Percentiles rank a stretch among this genome's conserved stretches.
phyloP scores from a whole-genome alignment of 2,113 vertebrate species.

The Caranx ignobilis region DNA sequence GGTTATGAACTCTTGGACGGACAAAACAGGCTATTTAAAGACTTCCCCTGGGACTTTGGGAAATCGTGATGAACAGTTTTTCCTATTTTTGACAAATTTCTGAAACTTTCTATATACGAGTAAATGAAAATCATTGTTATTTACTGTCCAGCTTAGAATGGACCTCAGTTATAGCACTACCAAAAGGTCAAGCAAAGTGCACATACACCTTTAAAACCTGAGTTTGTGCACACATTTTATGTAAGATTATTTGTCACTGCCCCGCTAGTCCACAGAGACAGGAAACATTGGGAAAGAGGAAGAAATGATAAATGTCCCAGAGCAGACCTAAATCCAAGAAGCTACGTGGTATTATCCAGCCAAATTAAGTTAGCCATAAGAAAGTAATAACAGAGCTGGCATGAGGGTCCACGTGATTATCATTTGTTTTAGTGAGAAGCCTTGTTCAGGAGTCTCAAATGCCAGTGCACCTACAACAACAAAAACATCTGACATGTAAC shows the following conservation, averaged over 20 bases:
- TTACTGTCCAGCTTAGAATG: neutral
- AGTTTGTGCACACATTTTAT: neutral
- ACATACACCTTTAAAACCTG: neutral
- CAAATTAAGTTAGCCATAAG: neutral
- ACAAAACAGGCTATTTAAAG: neutral
- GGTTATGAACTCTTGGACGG: neutral
- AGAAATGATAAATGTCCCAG: constrained; percentile 19
- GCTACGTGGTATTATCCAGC: neutral
- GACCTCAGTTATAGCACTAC: neutral
- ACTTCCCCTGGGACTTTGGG: neutral
- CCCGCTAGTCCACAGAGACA: neutral
- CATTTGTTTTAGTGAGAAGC: constrained; percentile 10
- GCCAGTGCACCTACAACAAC: constrained; percentile 6
- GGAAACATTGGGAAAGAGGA: constrained; percentile 26
- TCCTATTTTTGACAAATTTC: neutral
- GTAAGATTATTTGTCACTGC: neutral
- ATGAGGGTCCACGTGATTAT: neutral
- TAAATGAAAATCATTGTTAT: neutral
- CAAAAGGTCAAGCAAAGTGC: neutral
- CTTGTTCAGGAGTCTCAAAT: constrained; percentile 11
- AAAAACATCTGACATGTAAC: neutral
- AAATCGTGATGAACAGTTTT: neutral
- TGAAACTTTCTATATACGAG: neutral
- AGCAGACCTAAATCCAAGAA: neutral
- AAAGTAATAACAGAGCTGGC: neutral